Evolutionary conservation across 2,888 invertebrate species (phyloP).

Genomic region (Drosophila meridiana): DNA sequence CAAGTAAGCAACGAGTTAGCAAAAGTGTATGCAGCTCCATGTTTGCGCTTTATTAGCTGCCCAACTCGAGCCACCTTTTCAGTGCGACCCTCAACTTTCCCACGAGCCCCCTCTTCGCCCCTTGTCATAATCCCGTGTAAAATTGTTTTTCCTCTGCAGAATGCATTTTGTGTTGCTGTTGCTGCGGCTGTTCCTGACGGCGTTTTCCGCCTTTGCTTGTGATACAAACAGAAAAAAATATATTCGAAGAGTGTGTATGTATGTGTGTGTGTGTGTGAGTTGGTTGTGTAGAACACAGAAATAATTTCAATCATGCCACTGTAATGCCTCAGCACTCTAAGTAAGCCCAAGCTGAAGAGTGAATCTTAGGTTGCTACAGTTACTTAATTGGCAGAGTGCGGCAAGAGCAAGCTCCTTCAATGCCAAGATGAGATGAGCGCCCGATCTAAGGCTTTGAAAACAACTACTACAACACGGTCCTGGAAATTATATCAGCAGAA

Average conservation of each 20-base stretch:
- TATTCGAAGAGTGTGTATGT: conserved; percentile 9
- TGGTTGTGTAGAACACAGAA: conserved; percentile 53
- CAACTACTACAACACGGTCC: conserved; percentile 3
- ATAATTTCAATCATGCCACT: conserved; percentile 77
- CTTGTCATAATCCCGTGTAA: conserved; percentile 67
- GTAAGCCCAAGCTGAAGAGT: conserved; percentile 32
- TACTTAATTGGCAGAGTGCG: conserved; percentile 50
- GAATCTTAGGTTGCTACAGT: conserved; percentile 21
- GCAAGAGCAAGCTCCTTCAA: conserved; percentile 22
- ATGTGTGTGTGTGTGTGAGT: conserved; percentile 7
- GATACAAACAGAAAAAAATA: conserved; percentile 21
- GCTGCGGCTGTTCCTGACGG: conserved; percentile 12
- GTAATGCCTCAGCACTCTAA: conserved; percentile 56
- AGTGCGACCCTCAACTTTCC: conserved; percentile 9
- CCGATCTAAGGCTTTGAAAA: conserved; percentile 15
- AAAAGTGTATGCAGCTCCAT: conserved; percentile 47
- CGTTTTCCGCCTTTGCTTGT: conserved; percentile 45
- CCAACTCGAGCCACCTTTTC: conserved; percentile 48
- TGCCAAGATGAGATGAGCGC: conserved; percentile 15
- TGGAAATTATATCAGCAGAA: conserved; percentile 24
- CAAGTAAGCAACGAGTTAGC: conserved; percentile 68
- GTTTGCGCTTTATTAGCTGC: conserved; percentile 75
- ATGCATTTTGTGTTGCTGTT: conserved; percentile 54
- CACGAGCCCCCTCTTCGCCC: not conserved
- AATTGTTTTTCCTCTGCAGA: conserved; percentile 70